Evolutionary conservation across 2,113 vertebrate genomes (phyloP), one percentile per base, ranked within the genome.

Genomic region (Ia io): DNA sequence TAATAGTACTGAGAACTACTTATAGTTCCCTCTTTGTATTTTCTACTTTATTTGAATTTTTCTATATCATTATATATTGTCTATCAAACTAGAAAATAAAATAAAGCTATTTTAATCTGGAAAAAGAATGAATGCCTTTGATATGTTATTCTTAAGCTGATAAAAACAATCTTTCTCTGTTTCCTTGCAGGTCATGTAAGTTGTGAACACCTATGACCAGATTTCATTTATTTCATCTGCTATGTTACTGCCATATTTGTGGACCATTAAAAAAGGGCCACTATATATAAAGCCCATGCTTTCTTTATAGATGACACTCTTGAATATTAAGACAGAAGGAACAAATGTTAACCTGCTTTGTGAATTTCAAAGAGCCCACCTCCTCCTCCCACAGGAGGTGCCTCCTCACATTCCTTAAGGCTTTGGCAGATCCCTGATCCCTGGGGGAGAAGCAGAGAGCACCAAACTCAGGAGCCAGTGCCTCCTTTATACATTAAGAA

Each of bases 381-480:
- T 82, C 84, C 65, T 94, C 70, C 77, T 95, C 85, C 93, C 59
- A 28, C 70, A 49, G 37, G 20, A 69, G 76, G 61, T 25, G 65
- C 73, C 80, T 92, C 90, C 92, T 90, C 73, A 77, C 63, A 91
- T 96, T 94, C 95, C 88, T 94, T 42, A 37, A 73, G 80, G 51
- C 84, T 87, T 96, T 76, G 69, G 92, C 23, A 93, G 94, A 87
- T 87, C 74, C 80, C 78, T 73, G 0, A 2, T 87, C 93, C 69
- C 80, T 25, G n/a, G 69, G 56, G 53, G 71, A 90, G 59, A 87
- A 80, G 59, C 79, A 88, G 47, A 87, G 37, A 17, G 23, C n/a
- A 82, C 82, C 71, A 74, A 86, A 92, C 67, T 90, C 76, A 93
- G 56, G 70, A 95, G 93, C 42, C 74, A 32, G 13, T 59, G 91